A percentile compares a stretch with the other conserved stretches of the same genome.
These are phyloP conservation scores for Pseudopleuronectes americanus DNA, from an alignment of 2,797 vertebrate genomes.

Conservation along the genomic window DNA sequence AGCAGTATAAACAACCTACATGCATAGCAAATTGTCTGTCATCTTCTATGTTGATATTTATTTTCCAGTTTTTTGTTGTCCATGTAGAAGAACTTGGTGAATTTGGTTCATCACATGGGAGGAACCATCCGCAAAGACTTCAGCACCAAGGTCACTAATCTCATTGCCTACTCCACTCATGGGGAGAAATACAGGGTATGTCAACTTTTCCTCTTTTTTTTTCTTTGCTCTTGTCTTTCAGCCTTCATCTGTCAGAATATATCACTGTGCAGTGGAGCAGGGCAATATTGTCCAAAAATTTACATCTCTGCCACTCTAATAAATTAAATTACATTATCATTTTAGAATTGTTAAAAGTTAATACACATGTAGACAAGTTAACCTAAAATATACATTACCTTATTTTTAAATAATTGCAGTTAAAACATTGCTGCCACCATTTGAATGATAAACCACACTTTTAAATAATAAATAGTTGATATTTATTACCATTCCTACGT, in stretches of 20 bases:
- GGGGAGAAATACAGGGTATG: slow-evolving; percentile 97
- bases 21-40: neutral
- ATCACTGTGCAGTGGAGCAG: neutral
- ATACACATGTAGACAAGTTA: neutral
- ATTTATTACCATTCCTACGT: too few relatives aligned
- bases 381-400: neutral
- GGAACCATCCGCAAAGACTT: slow-evolving; percentile 95
- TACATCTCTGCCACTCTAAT: too few relatives aligned
- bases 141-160: slow-evolving; percentile 95
- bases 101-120: slow-evolving; percentile 97
- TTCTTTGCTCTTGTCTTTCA: neutral
- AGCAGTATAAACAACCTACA: neutral
- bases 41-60: neutral
- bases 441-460: too few relatives aligned
- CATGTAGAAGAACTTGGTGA: slow-evolving; percentile 92
- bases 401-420: neutral
- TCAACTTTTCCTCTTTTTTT: neutral
- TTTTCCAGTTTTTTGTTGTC: neutral
- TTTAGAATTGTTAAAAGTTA: too few relatives aligned
- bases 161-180: slow-evolving; percentile 93
- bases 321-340: too few relatives aligned
- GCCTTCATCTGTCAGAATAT: neutral
- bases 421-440: neutral
- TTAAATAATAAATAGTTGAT: too few relatives aligned
- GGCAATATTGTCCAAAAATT: neutral